Evolutionary conservation across 2,888 invertebrate genomes (phyloP), one percentile per base, ranked within the genome.

Genomic region (Slavum lentiscoides): DNA sequence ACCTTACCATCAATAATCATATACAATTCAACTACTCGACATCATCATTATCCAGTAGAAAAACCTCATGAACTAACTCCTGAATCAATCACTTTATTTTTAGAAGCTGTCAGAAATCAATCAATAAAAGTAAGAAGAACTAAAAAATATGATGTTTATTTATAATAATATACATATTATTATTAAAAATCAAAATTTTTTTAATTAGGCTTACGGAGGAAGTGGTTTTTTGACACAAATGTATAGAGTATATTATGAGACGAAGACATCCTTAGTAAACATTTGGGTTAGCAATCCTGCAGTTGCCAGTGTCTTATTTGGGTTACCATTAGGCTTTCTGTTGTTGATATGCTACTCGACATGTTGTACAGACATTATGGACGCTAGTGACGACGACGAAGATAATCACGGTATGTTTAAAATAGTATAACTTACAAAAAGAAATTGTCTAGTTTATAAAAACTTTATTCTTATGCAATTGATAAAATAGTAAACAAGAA

Each of bases 241-340:
- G 13, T 95, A 94, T 86, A 90, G 97, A 84, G 90, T 91, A 2
- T 91, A 93, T 85, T 97, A 93, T 86, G 96, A 97, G 86, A 90
- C 92, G n/a, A 90, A 91, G 84, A 91, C 92, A 39, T 91, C 93
- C 0, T 87, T 97, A 43, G 88, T 89, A 21, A 93, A 92, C 84
- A 96, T 96, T 95, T 96, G 96, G 95, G 89, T 89, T 83, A 96
- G 95, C 15, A 96, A 96, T 88, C 96, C 98, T 0, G 94, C 98
- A 83, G 88, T 99, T 82, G 97, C 97, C 7, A 90, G 95, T 53
- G 92, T 98, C 7, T 90, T 99, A 74, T 97, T 99, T 87, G 97
- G 98, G 1, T 89, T 98, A 82, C 98, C 98, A 0, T 88, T 96
- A 66, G 95, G 96, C 58, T 97, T 99, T 86, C 90, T 99, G 30